A percentile compares a stretch with the other conserved stretches of the same genome.
Conservation (phyloP, 1,140 invertebrate genomes). For the Acyrthosiphon pisum region DNA sequence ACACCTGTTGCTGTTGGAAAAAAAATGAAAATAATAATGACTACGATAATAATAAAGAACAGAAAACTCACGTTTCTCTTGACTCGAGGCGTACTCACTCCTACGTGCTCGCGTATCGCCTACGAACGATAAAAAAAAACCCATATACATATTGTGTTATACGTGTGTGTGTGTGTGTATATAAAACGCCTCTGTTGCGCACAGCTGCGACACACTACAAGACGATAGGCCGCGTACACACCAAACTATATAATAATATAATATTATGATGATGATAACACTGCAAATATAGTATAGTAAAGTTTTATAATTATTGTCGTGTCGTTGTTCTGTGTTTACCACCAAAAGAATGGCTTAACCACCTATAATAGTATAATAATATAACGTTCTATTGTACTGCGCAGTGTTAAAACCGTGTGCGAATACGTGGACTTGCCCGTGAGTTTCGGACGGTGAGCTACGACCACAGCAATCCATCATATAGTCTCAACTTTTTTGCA, state of each 20-base stretch:
- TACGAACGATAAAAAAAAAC: conserved; percentile 56
- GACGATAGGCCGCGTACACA: conserved; percentile 19
- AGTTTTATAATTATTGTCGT: not conserved
- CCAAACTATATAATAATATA: conserved; percentile 12
- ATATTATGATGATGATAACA: not conserved
- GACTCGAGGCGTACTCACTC: conserved; percentile 52
- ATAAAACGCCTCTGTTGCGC: conserved; percentile 48
- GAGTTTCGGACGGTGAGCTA: not conserved
- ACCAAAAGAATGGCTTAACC: too few relatives aligned
- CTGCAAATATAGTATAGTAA: not conserved
- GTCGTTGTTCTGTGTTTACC: not conserved
- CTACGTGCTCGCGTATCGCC: conserved; percentile 55
- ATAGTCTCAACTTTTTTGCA: not conserved
- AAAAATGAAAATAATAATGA: conserved; percentile 39
- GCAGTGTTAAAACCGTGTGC: not conserved
- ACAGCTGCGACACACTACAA: conserved; percentile 51
- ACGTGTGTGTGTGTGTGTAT: not conserved
- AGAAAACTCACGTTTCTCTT: conserved; percentile 57
- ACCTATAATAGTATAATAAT: too few relatives aligned
- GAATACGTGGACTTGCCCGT: not conserved
- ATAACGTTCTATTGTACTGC: too few relatives aligned
- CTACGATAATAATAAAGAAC: conserved; percentile 57
- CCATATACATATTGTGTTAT: not conserved
- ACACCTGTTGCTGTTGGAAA: conserved; percentile 48
- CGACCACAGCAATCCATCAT: not conserved